Evolutionary conservation across 1,140 invertebrate species (phyloP).

Genomic region (Anastatus disparis): DNA sequence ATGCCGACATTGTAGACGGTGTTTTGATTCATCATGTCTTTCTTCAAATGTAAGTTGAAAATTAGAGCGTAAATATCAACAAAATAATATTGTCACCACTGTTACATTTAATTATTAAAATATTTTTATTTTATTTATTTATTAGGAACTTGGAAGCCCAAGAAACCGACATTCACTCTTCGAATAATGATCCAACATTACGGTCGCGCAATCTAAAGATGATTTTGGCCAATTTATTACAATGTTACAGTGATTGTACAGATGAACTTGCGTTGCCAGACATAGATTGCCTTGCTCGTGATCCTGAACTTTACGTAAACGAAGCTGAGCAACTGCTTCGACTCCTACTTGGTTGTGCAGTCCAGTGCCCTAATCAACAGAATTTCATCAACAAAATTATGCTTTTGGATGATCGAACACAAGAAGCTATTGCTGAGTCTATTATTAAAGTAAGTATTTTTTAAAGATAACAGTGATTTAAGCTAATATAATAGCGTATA

Average conservation of each 20-base stretch:
- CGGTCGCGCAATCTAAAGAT: constrained; percentile 30
- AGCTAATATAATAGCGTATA: no score
- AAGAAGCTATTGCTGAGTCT: constrained; percentile 29
- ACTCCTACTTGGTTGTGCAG: constrained; percentile 43
- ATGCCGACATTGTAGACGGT: constrained; percentile 41
- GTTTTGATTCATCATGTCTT: constrained; percentile 34
- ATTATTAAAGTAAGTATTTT: constrained; percentile 39
- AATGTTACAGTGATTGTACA: constrained; percentile 41
- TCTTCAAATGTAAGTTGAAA: constrained; percentile 37
- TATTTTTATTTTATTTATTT: not conserved
- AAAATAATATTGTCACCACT: no score
- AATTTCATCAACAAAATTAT: constrained; percentile 40
- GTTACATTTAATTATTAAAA: no score
- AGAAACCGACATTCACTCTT: not conserved
- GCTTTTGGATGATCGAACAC: not conserved
- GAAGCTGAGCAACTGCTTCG: constrained; percentile 42
- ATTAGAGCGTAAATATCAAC: no score
- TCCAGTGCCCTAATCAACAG: constrained; percentile 32
- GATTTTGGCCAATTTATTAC: constrained; percentile 35
- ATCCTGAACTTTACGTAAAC: constrained; percentile 22
- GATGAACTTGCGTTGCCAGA: constrained; percentile 24
- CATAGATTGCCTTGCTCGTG: constrained; percentile 6
- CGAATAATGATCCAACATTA: not conserved
- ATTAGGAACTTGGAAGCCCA: not conserved
- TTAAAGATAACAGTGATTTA: no score